Base-by-base conservation (phyloP, 2,113 vertebrate genomes). In the Myxocyprinus asiaticus region DNA sequence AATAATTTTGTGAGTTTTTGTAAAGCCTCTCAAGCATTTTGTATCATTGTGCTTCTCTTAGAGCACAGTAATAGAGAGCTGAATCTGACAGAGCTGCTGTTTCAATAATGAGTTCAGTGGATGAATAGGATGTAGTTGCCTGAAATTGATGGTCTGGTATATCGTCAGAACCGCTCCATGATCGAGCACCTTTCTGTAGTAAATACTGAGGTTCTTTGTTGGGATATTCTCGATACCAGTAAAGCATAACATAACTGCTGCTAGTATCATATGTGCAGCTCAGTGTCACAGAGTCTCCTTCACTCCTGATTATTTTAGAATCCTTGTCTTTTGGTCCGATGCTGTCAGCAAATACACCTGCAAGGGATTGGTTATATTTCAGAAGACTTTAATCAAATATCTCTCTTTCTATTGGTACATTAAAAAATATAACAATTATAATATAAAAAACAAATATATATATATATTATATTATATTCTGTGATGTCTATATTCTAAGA, bases 151-250 rank as follows among this genome's bases (percentile, higher is more conserved):
- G 44, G 14, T 66, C 45, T 7, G n/a, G 12, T 66, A 7, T 64
- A 64, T 64, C 14, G 0, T 47, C 47, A 48, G 0, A 1, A 48
- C 47, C 3, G 11, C 45, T 44, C 33, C 43, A 7, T 17, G 63
- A 12, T 58, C 15, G 6, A 47, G n/a, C 76, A 22, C 64, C 76
- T 77, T 69, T 59, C 0, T 0, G 0, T 33, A 66, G 33, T 44
- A 64, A 8, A 58, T n/a, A 78, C 51, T 82, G 43, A 9, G 61
- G 68, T 66, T 68, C 77, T 70, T 1, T 78, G n/a, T 68, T 68
- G 4, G 7, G 43, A 78, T 1, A 50, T 15, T 68, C 15, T 78
- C 76, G 69, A 56, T 69, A 78, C 66, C 45, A 69, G 77, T 7
- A 44, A 58, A 70, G 47, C 0, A 0, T 0, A 45, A 55, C 7